Evolutionary conservation across 2,113 vertebrate species (phyloP), one percentile per base, ranked within the genome.

Genomic region (Pycnonotus jocosus): DNA sequence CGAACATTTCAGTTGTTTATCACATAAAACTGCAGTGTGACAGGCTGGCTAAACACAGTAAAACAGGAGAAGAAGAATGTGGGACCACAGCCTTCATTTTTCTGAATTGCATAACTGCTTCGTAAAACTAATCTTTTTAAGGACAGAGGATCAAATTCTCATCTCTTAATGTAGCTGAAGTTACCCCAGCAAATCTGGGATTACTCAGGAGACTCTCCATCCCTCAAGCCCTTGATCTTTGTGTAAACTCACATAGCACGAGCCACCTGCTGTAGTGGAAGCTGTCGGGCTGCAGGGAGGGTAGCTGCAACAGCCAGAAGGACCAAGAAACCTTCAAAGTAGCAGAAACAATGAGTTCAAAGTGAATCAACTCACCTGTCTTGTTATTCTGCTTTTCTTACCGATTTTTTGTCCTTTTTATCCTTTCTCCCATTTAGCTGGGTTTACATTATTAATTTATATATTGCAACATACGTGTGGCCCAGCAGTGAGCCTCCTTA

Each of bases 31-130:
- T 14, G 3, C 1, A 1, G 51, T 94, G 78, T 78, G 91, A 92
- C 77, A 92, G 86, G 51, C 72, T 93, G 91, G 35, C 89, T 95
- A 92, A 94, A 91, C 91, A 87, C 65, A 91, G 89, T 95, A 89
- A 91, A 95, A 60, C 19, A 53, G 27, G 50, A 70, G 37, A 42
- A 76, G 66, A 88, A 81, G 44, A 86, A 92, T 74, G 51, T 53
- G 51, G 37, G 23, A 73, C 88, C 57, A 62, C 80, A 91, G 61
- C 88, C 85, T 83, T 96, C 44, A 35, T 92, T 95, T 91, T 92
- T 86, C 57, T 86, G 56, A 71, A 91, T 84, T 95, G 86, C 77
- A n/a, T 87, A 95, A 95, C 72, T 86, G 37, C 80, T 92, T 84
- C 4, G 0, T 78, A 58, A 91, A 71, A 56, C n/a, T 86, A 93